These are phyloP conservation scores for Magallana nippona DNA, from an alignment of 2,888 invertebrate genomes.

Conservation along the genomic window DNA sequence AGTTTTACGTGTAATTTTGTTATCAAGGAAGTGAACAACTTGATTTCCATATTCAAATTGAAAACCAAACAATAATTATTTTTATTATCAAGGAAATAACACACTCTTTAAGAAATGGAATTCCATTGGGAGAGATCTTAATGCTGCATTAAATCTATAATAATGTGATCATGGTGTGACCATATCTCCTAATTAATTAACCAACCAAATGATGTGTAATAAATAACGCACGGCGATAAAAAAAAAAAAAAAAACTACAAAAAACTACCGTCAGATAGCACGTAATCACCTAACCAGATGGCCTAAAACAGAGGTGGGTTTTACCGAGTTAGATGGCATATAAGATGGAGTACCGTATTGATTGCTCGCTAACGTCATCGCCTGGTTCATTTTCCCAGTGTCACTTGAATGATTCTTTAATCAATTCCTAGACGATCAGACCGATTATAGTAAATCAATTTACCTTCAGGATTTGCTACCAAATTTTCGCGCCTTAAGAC, in stretches of 20 bases:
- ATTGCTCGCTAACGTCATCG: not conserved
- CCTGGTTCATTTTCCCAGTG: slow-evolving; percentile 3
- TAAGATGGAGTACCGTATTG: not conserved
- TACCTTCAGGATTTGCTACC: slow-evolving; percentile 20
- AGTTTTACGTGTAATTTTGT: too few species aligned
- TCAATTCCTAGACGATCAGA: slow-evolving; percentile 26
- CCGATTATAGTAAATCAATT: slow-evolving; percentile 27
- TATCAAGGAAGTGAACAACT: too few species aligned
- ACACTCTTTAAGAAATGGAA: not conserved
- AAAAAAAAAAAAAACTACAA: not conserved
- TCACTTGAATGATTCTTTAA: slow-evolving; percentile 38
- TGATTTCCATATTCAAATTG: too few species aligned
- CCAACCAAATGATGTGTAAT: not conserved
- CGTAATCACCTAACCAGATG: slow-evolving; percentile 14
- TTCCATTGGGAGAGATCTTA: not conserved
- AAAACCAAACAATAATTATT: too few species aligned
- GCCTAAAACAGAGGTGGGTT: not conserved
- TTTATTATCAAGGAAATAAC: not conserved
- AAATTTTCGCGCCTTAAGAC: too few species aligned
- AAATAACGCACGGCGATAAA: not conserved
- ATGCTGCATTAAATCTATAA: slow-evolving; percentile 13
- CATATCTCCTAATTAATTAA: slow-evolving; percentile 22
- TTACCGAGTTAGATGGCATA: not conserved
- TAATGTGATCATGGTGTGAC: not conserved
- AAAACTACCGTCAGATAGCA: not conserved